These are phyloP conservation scores for Elanoides forficatus DNA, from an alignment of 2,113 vertebrate species.

Conservation along the genomic window DNA sequence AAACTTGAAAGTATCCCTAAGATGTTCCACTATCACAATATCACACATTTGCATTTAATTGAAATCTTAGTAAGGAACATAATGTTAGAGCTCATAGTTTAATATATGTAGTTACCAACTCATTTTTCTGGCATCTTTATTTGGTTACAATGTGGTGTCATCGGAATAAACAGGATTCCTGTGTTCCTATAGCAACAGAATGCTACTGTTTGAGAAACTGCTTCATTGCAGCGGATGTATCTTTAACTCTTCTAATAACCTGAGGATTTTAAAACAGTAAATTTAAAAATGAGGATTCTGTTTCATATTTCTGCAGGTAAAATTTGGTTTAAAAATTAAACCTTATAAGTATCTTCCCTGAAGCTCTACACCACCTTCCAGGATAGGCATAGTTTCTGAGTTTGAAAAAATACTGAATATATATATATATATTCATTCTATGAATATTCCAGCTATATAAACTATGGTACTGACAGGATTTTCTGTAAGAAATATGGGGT, in stretches of 20 bases:
- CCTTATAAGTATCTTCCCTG: background rate
- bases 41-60: background rate
- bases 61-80: background rate
- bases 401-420: background rate
- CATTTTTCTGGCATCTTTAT: background rate
- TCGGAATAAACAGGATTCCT: background rate
- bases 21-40: background rate
- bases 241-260: background rate
- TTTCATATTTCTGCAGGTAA: background rate
- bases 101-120: background rate
- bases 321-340: background rate
- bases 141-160: background rate
- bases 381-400: background rate
- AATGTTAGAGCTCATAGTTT: background rate
- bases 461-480: background rate
- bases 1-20: background rate
- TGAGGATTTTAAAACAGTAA: background rate
- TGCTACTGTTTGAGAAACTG: background rate
- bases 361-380: background rate
- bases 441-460: background rate
- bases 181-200: slow-evolving; percentile 40
- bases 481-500: background rate
- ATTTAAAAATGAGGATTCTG: background rate
- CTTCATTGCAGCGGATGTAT: background rate
- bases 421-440: background rate